A percentile compares a stretch with the other conserved stretches of the same genome.
phyloP scores from a whole-genome alignment of 2,797 vertebrate species.

The Microchirus variegatus region DNA sequence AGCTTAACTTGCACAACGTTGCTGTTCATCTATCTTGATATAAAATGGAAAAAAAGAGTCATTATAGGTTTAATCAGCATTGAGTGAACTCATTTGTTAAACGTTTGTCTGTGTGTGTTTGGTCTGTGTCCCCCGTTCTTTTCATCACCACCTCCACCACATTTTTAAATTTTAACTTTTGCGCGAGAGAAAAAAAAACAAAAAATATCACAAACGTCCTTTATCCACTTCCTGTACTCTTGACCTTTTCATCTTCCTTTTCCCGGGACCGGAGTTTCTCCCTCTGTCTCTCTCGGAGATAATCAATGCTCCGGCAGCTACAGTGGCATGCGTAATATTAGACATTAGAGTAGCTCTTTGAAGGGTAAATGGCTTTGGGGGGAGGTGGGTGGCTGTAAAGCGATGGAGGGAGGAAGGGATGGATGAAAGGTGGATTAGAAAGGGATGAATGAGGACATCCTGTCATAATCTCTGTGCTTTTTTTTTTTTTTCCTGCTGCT shows the following conservation, averaged over 20 bases:
- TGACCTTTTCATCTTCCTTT: conserved; percentile 10
- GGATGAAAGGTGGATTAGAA: conserved; percentile 78
- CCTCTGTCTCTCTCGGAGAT: conserved; percentile 41
- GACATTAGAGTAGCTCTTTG: conserved; percentile 65
- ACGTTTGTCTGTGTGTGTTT: no score
- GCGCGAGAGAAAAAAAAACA: conserved; percentile 13
- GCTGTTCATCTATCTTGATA: no score
- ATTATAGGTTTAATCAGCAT: no score
- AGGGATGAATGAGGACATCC: conserved; percentile 77
- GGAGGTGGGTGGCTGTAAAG: conserved; percentile 54
- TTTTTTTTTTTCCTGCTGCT: conserved; percentile 47
- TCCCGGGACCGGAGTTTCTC: conserved; percentile 25
- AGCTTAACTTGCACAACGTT: no score
- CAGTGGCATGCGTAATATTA: conserved; percentile 70
- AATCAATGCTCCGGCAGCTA: conserved; percentile 64
- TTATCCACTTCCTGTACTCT: conserved; percentile 28
- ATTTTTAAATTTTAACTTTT: conserved; percentile 23
- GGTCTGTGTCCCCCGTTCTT: no score
- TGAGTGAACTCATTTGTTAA: no score
- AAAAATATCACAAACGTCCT: conserved; percentile 23
- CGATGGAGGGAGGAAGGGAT: conserved; percentile 56
- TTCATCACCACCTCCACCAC: conserved; percentile 10
- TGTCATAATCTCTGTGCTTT: conserved; percentile 71
- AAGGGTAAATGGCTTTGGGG: conserved; percentile 52
- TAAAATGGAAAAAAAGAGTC: no score